phyloP scores from a whole-genome alignment of 2,888 invertebrate species.

The Epirrhoe tristata region DNA sequence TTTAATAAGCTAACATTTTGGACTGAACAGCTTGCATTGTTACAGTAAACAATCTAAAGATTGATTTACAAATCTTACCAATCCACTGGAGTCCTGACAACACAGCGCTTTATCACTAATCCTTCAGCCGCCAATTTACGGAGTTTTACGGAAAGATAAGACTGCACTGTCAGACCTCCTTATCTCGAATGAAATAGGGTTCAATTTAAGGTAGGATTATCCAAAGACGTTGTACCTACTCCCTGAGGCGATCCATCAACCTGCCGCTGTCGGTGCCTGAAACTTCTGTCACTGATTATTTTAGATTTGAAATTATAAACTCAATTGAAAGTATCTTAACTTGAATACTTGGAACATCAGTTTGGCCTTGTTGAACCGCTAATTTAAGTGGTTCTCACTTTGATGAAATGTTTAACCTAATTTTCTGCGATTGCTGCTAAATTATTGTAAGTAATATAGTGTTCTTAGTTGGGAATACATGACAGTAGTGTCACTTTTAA shows the following conservation, averaged over 20 bases:
- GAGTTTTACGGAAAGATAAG: conserved; percentile 46
- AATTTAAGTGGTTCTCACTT: background rate
- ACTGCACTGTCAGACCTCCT: conserved; percentile 35
- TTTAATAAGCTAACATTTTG: background rate
- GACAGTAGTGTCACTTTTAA: too few relatives aligned
- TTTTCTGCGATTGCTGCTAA: background rate
- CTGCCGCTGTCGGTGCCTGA: conserved; percentile 47
- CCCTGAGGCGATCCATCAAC: conserved; percentile 55
- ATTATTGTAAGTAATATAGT: background rate
- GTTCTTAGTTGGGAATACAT: background rate
- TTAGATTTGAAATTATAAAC: conserved; percentile 44
- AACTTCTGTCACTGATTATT: conserved; percentile 49
- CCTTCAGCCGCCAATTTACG: conserved; percentile 45
- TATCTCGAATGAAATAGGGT: conserved; percentile 34
- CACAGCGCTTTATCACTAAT: conserved; percentile 48
- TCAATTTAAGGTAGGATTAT: conserved; percentile 23
- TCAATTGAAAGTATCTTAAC: conserved; percentile 11
- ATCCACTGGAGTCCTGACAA: conserved; percentile 46
- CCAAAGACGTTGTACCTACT: conserved; percentile 44
- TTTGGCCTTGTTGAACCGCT: background rate
- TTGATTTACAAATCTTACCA: conserved; percentile 47
- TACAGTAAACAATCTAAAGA: conserved; percentile 45
- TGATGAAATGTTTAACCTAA: background rate
- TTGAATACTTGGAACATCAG: background rate
- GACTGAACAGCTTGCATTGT: conserved; percentile 20